A percentile compares a stretch with the other conserved stretches of the same genome.
phyloP scores from a whole-genome alignment of 2,113 vertebrate species.

The Platichthys flesus region DNA sequence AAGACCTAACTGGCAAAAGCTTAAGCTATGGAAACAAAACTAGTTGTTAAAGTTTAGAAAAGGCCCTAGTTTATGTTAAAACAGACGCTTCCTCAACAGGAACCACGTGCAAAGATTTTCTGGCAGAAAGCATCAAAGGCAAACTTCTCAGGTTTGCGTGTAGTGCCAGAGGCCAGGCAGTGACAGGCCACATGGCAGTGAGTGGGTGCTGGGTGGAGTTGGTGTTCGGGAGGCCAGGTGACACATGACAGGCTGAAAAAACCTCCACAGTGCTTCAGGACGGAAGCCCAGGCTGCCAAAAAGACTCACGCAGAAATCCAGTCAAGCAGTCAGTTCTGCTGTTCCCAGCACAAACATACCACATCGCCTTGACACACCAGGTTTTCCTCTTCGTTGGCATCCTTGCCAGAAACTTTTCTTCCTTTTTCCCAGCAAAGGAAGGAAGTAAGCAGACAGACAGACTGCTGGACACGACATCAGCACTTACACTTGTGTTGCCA shows the following conservation, averaged over 20 bases:
- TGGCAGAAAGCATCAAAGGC: not conserved
- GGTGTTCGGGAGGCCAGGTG: constrained; percentile 55
- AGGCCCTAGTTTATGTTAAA: not conserved
- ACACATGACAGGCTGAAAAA: constrained; percentile 65
- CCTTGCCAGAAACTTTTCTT: constrained; percentile 40
- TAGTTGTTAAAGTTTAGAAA: not conserved
- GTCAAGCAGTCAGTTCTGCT: constrained; percentile 71
- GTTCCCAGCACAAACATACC: constrained; percentile 46
- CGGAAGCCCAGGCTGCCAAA: constrained; percentile 79
- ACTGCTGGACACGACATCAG: constrained; percentile 22
- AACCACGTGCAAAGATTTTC: not conserved
- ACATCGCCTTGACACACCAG: constrained; percentile 50
- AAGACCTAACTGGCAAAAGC: not conserved
- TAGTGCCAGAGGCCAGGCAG: constrained; percentile 45
- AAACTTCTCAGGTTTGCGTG: not conserved
- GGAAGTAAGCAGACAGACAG: constrained; percentile 12
- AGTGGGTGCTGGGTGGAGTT: not conserved
- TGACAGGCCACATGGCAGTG: constrained; percentile 66
- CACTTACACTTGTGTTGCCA: constrained; percentile 2
- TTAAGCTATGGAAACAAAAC: not conserved
- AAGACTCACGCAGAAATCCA: constrained; percentile 74
- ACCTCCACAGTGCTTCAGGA: constrained; percentile 61
- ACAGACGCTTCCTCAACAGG: not conserved
- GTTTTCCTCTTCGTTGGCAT: constrained; percentile 53
- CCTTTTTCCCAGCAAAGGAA: not conserved